Percentiles rank a stretch among this genome's conserved stretches.
Conservation (phyloP, 2,888 invertebrate genomes). For the Meteorus cinctellus region DNA sequence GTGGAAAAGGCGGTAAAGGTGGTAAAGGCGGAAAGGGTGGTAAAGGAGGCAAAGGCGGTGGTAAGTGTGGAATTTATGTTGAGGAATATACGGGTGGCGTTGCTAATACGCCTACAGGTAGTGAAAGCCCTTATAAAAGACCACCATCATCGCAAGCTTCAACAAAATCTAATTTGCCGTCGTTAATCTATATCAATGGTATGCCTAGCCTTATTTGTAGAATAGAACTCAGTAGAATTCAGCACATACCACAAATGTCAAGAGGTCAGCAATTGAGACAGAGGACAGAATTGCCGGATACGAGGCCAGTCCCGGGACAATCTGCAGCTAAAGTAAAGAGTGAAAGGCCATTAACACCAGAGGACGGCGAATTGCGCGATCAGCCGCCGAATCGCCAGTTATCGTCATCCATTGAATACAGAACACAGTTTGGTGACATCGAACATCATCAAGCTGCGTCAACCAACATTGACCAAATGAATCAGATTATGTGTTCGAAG, state of each 20-base stretch:
- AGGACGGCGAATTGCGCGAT: constrained; percentile 69
- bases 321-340: constrained; percentile 47
- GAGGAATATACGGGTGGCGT: constrained; percentile 68
- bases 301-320: constrained; percentile 72
- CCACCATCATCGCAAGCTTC: constrained; percentile 62
- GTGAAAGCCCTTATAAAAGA: constrained; percentile 73
- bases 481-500: constrained; percentile 47
- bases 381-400: constrained; percentile 56
- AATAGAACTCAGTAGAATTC: constrained; percentile 72
- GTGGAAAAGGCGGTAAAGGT: constrained; percentile 80
- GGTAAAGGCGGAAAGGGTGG: constrained; percentile 77
- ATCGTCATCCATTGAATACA: constrained; percentile 55
- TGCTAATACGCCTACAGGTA: constrained; percentile 67
- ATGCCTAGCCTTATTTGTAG: constrained; percentile 70
- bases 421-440: constrained; percentile 54
- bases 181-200: constrained; percentile 63
- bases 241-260: constrained; percentile 67
- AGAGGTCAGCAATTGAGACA: constrained; percentile 75
- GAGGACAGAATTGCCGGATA: constrained; percentile 74
- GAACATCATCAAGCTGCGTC: neutral
- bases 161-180: constrained; percentile 54
- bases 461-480: neutral
- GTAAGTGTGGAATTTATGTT: constrained; percentile 77
- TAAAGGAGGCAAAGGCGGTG: constrained; percentile 79
- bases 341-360: constrained; percentile 68